phyloP scores from a whole-genome alignment of 2,797 vertebrate species.

The Danionella dracula region DNA sequence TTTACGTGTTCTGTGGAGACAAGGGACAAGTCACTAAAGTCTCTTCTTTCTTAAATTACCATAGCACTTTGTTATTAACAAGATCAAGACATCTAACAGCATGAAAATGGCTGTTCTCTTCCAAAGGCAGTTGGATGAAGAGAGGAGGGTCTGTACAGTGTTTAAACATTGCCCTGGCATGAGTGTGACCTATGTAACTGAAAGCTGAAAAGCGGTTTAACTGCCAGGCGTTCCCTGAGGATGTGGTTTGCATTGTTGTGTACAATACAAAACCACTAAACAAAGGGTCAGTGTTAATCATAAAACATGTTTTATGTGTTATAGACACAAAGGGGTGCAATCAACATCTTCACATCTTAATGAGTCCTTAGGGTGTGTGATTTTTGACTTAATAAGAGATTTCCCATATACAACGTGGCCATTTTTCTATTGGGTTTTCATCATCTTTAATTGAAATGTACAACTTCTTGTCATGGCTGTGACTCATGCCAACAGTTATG shows the following conservation, averaged over 20 bases:
- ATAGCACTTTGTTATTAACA: constrained; percentile 44
- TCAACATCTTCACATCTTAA: constrained; percentile 2
- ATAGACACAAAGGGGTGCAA: constrained; percentile 17
- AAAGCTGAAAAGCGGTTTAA: constrained; percentile 1
- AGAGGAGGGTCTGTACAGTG: constrained; percentile 17
- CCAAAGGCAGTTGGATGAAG: constrained; percentile 16
- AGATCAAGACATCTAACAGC: constrained; percentile 50
- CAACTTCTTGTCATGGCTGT: too few relatives aligned
- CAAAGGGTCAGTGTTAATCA: not conserved
- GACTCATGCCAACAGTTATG: too few relatives aligned
- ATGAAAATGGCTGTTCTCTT: constrained; percentile 33
- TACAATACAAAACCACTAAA: not conserved
- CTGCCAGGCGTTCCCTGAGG: constrained; percentile 2
- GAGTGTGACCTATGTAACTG: constrained; percentile 20
- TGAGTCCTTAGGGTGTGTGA: constrained; percentile 31
- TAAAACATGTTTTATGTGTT: not conserved
- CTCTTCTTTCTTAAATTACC: constrained; percentile 56
- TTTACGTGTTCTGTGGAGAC: constrained; percentile 54
- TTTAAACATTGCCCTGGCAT: constrained; percentile 9
- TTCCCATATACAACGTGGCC: constrained; percentile 56
- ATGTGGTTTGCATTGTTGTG: constrained; percentile 34
- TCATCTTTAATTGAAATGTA: constrained; percentile 28
- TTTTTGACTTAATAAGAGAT: constrained; percentile 45
- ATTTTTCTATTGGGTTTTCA: constrained; percentile 24
- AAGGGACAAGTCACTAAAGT: constrained; percentile 30